These are phyloP conservation scores for Poeciliopsis gracilis DNA, from an alignment of 2,797 vertebrate species.

Conservation along the genomic window DNA sequence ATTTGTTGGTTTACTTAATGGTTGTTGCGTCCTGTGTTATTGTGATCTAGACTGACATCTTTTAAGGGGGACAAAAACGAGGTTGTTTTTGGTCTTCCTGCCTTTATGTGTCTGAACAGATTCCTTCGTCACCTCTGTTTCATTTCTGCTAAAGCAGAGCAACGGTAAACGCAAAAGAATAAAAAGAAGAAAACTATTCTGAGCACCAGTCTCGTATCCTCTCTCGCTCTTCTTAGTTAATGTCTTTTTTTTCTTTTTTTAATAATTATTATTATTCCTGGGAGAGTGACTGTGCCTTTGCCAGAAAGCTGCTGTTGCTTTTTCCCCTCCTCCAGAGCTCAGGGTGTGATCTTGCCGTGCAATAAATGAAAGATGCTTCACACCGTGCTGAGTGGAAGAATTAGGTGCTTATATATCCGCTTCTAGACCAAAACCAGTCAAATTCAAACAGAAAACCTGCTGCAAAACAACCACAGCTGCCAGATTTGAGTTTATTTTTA, in stretches of 20 bases:
- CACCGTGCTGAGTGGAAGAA: conserved; percentile 38
- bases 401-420: conserved; percentile 32
- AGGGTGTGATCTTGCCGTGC: conserved; percentile 69
- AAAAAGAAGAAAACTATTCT: conserved; percentile 12
- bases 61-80: conserved; percentile 64
- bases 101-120: conserved; percentile 48
- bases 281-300: conserved; percentile 71
- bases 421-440: conserved; percentile 16
- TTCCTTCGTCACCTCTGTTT: conserved; percentile 34
- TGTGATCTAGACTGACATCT: conserved; percentile 57
- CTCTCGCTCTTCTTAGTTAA: background rate
- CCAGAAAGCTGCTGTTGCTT: conserved; percentile 75
- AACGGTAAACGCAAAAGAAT: conserved; percentile 55
- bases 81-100: conserved; percentile 69
- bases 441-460: conserved; percentile 17
- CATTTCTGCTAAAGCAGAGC: conserved; percentile 57
- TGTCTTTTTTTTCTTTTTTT: background rate
- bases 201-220: conserved; percentile 28
- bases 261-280: background rate
- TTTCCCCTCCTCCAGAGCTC: conserved; percentile 56
- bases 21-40: conserved; percentile 60
- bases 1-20: conserved; percentile 43
- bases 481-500: background rate
- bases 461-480: conserved; percentile 26
- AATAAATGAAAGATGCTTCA: conserved; percentile 68